phyloP scores from a whole-genome alignment of 2,888 invertebrate genomes.

The Luperina testacea region DNA sequence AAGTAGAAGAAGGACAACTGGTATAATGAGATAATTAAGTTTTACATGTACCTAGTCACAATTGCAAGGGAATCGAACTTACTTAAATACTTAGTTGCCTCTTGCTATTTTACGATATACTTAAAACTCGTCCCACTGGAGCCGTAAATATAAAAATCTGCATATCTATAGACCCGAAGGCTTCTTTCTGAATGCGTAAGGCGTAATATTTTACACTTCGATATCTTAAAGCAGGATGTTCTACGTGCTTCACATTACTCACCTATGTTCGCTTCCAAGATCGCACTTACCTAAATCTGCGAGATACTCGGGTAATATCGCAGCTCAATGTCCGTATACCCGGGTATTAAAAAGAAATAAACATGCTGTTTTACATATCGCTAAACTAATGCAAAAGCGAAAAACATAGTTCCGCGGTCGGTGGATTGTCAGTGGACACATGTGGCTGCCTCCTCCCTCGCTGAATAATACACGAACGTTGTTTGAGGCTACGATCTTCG shows the following conservation, averaged over 20 bases:
- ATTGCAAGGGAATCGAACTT: background rate
- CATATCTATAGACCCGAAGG: constrained; percentile 70
- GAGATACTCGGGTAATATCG: constrained; percentile 45
- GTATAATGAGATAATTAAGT: background rate
- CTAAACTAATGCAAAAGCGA: constrained; percentile 61
- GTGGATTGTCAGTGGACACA: constrained; percentile 81
- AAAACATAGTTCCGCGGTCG: constrained; percentile 69
- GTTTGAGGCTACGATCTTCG: constrained; percentile 79
- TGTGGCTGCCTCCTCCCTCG: constrained; percentile 76
- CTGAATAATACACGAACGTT: constrained; percentile 86
- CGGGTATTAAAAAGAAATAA: constrained; percentile 59
- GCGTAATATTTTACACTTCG: constrained; percentile 80
- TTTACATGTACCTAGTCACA: background rate
- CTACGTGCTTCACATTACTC: constrained; percentile 76
- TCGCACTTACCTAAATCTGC: constrained; percentile 57
- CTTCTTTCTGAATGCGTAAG: constrained; percentile 73
- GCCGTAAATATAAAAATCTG: constrained; percentile 74
- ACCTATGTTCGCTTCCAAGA: constrained; percentile 50
- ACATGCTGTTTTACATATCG: constrained; percentile 60
- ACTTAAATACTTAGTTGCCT: constrained; percentile 51
- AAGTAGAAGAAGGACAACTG: background rate
- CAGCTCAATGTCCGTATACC: constrained; percentile 26
- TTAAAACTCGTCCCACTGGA: constrained; percentile 70
- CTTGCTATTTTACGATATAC: constrained; percentile 68
- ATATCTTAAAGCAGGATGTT: constrained; percentile 78